A percentile compares a stretch with the other conserved stretches of the same genome.
Evolutionary conservation across 2,113 vertebrate species (phyloP).

Genomic region (Catagonus wagneri): DNA sequence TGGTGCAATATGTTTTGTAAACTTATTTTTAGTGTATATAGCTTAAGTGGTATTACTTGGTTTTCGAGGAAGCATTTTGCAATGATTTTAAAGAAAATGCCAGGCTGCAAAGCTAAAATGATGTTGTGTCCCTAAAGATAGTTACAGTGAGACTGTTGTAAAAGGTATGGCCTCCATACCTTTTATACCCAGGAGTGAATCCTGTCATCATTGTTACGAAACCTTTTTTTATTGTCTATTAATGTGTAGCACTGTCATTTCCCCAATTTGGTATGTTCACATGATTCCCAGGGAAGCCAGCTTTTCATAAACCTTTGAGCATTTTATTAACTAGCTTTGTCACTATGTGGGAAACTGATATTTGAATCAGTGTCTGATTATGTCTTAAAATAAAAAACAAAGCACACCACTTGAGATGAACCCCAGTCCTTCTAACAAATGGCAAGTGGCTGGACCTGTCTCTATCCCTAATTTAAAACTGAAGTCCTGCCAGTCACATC

Average conservation of each 20-base stretch:
- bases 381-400: conserved; percentile 6
- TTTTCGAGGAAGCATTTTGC: conserved; percentile 42
- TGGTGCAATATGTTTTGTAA: background rate
- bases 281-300: background rate
- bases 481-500: background rate
- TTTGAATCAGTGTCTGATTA: background rate
- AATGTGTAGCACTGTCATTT: background rate
- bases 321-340: background rate
- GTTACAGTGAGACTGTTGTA: background rate
- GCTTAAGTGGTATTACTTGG: background rate
- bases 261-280: background rate
- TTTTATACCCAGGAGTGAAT: no score
- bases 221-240: background rate
- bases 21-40: background rate
- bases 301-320: background rate
- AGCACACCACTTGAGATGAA: background rate
- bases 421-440: background rate
- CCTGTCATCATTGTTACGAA: rapidly evolving
- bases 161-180: background rate
- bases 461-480: background rate
- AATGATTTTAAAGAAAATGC: background rate
- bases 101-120: background rate
- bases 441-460: background rate
- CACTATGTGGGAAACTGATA: background rate
- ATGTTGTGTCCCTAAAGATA: no score